Evolutionary conservation across 1,140 invertebrate species (phyloP).

Genomic region (Drosophila chauvacae): DNA sequence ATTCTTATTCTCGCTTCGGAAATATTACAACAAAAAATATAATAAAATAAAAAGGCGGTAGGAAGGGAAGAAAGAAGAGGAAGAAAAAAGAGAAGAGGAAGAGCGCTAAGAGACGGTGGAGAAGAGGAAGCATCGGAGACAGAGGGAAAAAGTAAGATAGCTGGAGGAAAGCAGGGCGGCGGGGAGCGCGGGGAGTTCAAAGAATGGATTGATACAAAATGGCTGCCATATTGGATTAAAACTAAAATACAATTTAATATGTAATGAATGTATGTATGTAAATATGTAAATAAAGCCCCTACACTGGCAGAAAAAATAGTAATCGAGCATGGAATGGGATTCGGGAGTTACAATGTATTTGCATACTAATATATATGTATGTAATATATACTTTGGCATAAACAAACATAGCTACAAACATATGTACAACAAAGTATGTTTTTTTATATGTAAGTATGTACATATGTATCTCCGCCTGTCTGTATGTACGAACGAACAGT

Average conservation of each 20-base stretch:
- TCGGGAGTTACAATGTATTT: slow-evolving; percentile 24
- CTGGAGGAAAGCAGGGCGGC: slow-evolving; percentile 30
- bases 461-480: slow-evolving; percentile 16
- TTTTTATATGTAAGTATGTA: slow-evolving; percentile 34
- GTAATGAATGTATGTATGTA: slow-evolving; percentile 50
- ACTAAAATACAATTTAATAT: slow-evolving; percentile 82
- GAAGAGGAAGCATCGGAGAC: slow-evolving; percentile 30
- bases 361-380: slow-evolving; percentile 32
- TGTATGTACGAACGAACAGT: slow-evolving; percentile 67
- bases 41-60: slow-evolving; percentile 32
- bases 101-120: slow-evolving; percentile 4
- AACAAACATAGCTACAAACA: slow-evolving; percentile 43
- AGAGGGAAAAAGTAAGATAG: slow-evolving; percentile 17
- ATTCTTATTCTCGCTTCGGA: slow-evolving; percentile 3
- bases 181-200: slow-evolving; percentile 53
- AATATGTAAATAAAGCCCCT: slow-evolving; percentile 31
- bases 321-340: not conserved
- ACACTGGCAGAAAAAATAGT: slow-evolving; percentile 23
- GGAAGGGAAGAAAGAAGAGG: not conserved
- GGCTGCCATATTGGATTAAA: slow-evolving; percentile 84
- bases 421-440: slow-evolving; percentile 31
- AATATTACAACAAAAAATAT: slow-evolving; percentile 10
- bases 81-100: slow-evolving; percentile 9
- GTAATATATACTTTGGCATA: slow-evolving; percentile 37
- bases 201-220: slow-evolving; percentile 80